Evolutionary conservation across 1,140 invertebrate species (phyloP), one percentile per base, ranked within the genome.

Genomic region (Drosophila erecta): DNA sequence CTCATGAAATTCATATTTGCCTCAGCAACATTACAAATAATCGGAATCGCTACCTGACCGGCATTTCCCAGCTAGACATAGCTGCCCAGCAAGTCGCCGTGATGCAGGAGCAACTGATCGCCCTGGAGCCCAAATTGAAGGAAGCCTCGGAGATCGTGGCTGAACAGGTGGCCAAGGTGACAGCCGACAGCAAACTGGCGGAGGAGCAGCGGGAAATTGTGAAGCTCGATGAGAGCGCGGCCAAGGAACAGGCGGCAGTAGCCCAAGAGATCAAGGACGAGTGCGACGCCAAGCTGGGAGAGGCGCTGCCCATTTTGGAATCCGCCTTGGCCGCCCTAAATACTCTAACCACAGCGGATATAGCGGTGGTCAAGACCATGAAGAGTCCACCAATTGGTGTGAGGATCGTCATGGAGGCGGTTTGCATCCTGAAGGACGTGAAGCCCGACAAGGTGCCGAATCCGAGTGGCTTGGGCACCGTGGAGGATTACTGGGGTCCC

Each of bases 291-390:
- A 97, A 99, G 92, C 93, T 99, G 72, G 96, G 97, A 1, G 97
- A 98, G 92, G 98, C 98, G 0, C 95, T 99, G 93, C 98, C 98
- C 0, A 97, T 98, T 62, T 93, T 99, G 53, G 96, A 98, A 86
- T 94, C 95, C n/a, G 98, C 99, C 14, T 93, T 98, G 70, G 94
- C 95, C 1, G 98, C 98, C 4, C 93, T 99, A 1, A 96, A 99
- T 80, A 98, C 98, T 0, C 93, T 99, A 4, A 99, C 98, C 40
- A 95, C 96, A 4, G 94, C 95, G 15, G 98, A 99, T 93, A 98
- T 99, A 53, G 97, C 97, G 30, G 94, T 98, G 44, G 97, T 99
- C 4, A 99, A 98, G 93, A 96, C 98, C 1, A 99, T 99, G 98
- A 99, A 99, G 93, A 98, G 96, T 93, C 99, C 99, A 2, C 98